A percentile compares a stretch with the other conserved stretches of the same genome.
Conservation (phyloP, 2,113 vertebrate species). For the Caranx melampygus region DNA sequence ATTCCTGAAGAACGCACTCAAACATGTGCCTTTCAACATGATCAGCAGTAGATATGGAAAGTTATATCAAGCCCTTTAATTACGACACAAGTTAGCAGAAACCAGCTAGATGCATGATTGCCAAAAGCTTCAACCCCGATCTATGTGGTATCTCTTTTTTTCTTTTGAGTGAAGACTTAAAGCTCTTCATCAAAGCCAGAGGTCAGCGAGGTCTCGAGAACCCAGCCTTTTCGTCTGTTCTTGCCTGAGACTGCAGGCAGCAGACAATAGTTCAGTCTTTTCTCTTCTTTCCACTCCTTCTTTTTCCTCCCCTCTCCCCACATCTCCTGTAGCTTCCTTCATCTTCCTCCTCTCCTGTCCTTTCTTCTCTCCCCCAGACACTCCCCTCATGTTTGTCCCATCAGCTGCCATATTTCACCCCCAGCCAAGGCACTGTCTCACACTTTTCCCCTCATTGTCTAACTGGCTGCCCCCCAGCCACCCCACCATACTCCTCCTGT, state of each 20-base stretch:
- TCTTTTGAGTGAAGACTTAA: constrained; percentile 15
- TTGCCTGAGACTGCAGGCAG: constrained; percentile 4
- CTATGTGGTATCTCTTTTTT: background rate
- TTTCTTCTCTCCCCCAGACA: constrained; percentile 4
- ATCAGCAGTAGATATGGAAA: background rate
- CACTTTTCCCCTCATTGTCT: constrained; percentile 88
- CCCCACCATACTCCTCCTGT: constrained; percentile 70
- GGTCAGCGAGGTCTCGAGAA: constrained; percentile 48
- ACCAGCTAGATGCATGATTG: constrained; percentile 9
- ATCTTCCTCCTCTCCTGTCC: constrained; percentile 23
- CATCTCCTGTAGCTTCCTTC: constrained; percentile 1
- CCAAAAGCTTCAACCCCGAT: background rate
- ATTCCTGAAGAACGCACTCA: background rate
- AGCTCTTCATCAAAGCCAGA: constrained; percentile 6
- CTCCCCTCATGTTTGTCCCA: constrained; percentile 66
- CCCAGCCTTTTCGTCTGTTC: constrained; percentile 36
- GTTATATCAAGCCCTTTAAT: background rate
- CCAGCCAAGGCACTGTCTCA: constrained; percentile 57
- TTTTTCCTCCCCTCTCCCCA: constrained; percentile 7
- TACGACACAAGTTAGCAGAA: background rate
- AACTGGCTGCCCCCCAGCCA: constrained; percentile 62
- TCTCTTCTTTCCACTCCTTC: constrained; percentile 1
- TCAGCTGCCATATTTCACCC: constrained; percentile 81
- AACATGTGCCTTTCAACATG: background rate
- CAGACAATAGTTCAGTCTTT: constrained; percentile 43